Percentiles rank a stretch among this genome's conserved stretches.
phyloP scores from a whole-genome alignment of 2,797 vertebrate species.

The Leptodactylus fallax region DNA sequence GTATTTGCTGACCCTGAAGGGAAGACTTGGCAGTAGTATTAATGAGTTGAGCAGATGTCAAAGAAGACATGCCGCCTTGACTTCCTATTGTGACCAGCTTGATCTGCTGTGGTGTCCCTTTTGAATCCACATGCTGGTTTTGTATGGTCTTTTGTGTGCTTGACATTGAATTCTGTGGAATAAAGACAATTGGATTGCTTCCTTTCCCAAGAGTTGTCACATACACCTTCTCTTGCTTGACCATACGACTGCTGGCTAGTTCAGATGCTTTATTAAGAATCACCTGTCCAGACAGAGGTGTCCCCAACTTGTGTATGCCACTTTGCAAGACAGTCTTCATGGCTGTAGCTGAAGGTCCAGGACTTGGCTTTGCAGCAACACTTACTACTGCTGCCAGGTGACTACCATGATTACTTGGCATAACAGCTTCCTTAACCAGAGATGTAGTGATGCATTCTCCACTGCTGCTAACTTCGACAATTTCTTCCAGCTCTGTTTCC shows the following conservation, averaged over 20 bases:
- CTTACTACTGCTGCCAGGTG: conserved; percentile 69
- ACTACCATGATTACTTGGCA: conserved; percentile 76
- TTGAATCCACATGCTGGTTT: conserved; percentile 82
- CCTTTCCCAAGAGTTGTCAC: conserved; percentile 90
- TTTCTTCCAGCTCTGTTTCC: conserved; percentile 93
- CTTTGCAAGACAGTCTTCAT: conserved; percentile 75
- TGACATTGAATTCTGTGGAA: conserved; percentile 83
- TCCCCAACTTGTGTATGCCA: conserved; percentile 85
- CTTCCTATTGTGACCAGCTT: conserved; percentile 91
- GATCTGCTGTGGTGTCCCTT: conserved; percentile 85
- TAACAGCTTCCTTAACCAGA: conserved; percentile 70
- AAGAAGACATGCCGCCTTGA: conserved; percentile 82
- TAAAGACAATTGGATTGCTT: conserved; percentile 90
- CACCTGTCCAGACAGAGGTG: conserved; percentile 90
- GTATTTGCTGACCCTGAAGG: conserved; percentile 92
- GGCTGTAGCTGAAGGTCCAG: conserved; percentile 65
- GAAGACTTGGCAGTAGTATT: conserved; percentile 78
- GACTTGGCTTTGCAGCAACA: conserved; percentile 74
- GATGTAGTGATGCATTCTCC: conserved; percentile 68
- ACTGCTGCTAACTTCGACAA: conserved; percentile 77
- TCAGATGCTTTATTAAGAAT: conserved; percentile 90
- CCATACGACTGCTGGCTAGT: conserved; percentile 80
- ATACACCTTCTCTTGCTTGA: conserved; percentile 94
- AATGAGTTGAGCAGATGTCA: conserved; percentile 83
- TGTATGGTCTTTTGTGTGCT: conserved; percentile 78